Base-by-base conservation (phyloP, 2,888 invertebrate genomes). In the Limulus polyphemus region DNA sequence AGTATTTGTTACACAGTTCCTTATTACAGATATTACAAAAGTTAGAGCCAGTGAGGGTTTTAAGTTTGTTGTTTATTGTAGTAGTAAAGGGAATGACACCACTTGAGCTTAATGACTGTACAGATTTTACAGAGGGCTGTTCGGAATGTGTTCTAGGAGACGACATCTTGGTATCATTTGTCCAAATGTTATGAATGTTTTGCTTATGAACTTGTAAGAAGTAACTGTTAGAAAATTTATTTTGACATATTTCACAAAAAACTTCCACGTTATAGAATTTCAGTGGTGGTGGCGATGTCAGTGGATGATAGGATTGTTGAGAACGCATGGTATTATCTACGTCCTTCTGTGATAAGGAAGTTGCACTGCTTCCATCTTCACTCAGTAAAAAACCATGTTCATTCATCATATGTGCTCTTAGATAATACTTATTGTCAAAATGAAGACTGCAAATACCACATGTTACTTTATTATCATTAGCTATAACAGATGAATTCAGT, bases 1-100 rank as follows among this genome's bases (percentile, higher is more conserved):
- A 99, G 77, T 99, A 99, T 77, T 99, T 99, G 80, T 99, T 99
- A 80, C 98, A 99, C 71, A 99, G 80, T 79, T 98, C 95, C 78
- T 97, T 97, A 80, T 97, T 95, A 79, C 97, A 97, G 68, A 97
- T 93, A 76, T 94, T 94, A 76, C 97, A 97, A 76, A 92, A 93
- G 73, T 91, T 91, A 66, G 76, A 73, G 47, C 75, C 72, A 32
- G 69, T 70, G 16, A 32, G 32, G 32, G 32, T 32, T 32, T 32
- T 32, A 32, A 32, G 32, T 32, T 32, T 32, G 32, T 32, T 32
- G 5, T 32, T 32, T 32, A 32, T 7, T 32, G 32, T 32, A 32
- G 32, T 32, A 32, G 32, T 32, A 32, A 32, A 32, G 32, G 32
- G 32, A 32, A 32, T 32, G 7, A 32, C 32, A 32, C 32, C 7